These are phyloP conservation scores for Pagetopsis macropterus DNA, from an alignment of 2,797 vertebrate species.

Conservation along the genomic window DNA sequence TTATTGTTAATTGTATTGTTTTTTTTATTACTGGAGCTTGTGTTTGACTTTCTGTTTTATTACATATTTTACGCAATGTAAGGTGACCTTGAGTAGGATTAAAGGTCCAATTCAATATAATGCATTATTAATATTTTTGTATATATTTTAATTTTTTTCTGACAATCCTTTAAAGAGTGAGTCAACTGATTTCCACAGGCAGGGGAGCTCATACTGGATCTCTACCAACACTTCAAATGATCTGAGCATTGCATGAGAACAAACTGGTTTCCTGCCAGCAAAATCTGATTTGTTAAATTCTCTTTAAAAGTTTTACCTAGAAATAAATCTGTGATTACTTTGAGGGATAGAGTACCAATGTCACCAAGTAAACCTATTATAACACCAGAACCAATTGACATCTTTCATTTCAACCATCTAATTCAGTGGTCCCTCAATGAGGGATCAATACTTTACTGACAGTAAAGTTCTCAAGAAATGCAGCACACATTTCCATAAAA, in stretches of 20 bases:
- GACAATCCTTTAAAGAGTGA: not conserved
- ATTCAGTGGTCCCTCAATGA: not conserved
- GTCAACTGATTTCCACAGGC: slow-evolving; percentile 8
- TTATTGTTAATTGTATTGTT: too few species aligned
- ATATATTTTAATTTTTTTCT: slow-evolving; percentile 14
- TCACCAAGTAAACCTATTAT: not conserved
- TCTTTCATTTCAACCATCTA: not conserved
- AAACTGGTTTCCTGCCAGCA: slow-evolving; percentile 4
- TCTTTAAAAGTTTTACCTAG: slow-evolving; percentile 19
- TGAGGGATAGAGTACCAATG: not conserved
- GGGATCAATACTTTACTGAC: not conserved
- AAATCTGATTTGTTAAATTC: slow-evolving; percentile 30
- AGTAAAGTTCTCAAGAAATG: not conserved
- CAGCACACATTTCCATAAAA: not conserved
- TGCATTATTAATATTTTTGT: not conserved
- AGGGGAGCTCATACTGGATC: not conserved
- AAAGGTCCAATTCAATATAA: too few species aligned
- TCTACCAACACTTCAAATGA: slow-evolving; percentile 6
- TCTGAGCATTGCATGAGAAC: slow-evolving; percentile 17
- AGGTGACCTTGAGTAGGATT: too few species aligned
- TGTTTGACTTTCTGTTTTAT: too few species aligned
- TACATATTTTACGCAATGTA: too few species aligned
- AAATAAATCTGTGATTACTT: slow-evolving; percentile 10
- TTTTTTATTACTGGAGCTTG: too few species aligned
- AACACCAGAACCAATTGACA: not conserved